Evolutionary conservation across 2,113 vertebrate species (phyloP).

Genomic region (Pachycephala philippinensis): DNA sequence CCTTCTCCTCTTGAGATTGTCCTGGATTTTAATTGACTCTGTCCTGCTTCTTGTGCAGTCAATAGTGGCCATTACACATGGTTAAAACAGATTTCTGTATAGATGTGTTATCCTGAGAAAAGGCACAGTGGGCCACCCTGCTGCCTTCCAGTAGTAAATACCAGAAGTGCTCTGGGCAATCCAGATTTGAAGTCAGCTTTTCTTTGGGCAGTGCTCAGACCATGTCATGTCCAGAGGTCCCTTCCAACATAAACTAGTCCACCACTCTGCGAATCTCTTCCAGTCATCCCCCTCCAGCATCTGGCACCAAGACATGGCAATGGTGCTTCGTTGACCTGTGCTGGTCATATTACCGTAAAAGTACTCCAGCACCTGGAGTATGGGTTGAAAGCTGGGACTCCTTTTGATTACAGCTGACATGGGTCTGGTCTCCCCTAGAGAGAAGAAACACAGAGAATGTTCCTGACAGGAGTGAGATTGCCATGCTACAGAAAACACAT

Average conservation of each 20-base stretch:
- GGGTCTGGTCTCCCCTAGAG: neutral
- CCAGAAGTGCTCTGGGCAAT: neutral
- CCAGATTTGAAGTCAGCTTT: neutral
- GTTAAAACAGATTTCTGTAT: neutral
- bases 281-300: neutral
- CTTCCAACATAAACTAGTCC: neutral
- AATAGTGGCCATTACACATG: neutral
- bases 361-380: rapidly evolving
- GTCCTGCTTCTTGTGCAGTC: neutral
- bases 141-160: neutral
- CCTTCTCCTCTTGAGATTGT: neutral
- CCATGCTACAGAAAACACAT: neutral
- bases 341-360: neutral
- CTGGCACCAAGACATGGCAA: neutral
- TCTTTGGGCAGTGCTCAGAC: neutral
- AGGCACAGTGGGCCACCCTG: neutral
- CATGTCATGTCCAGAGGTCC: neutral
- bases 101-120: neutral
- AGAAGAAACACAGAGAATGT: neutral
- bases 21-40: conserved; percentile 16
- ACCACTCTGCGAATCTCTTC: neutral
- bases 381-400: neutral
- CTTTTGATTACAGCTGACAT: neutral
- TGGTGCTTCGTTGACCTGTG: neutral
- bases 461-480: neutral